Base-by-base conservation (phyloP, 1,140 invertebrate species). In the Calycopis cecrops region DNA sequence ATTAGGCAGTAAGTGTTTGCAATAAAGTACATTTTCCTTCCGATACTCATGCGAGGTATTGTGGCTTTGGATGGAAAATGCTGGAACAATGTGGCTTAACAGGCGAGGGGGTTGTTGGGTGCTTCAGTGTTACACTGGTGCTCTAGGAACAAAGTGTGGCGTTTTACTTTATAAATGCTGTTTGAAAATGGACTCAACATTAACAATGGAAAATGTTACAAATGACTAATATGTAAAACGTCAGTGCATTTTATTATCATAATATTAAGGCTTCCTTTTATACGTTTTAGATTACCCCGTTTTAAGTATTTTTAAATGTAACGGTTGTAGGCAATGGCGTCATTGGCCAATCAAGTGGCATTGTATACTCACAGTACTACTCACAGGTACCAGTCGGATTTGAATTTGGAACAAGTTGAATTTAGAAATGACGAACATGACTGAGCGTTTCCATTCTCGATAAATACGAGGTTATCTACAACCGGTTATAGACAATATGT, bases 1-100 rank as follows among this genome's bases (percentile, higher is more conserved):
- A 66, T 63, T 80, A 77, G 72, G 67, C 44, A 17, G 57, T 79
- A 79, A 75, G 76, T 17, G 61, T 65, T 69, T 64, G 68, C 65
- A 68, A 67, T 69, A 71, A 75, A 78, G 67, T 73, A 72, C 70
- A 75, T 71, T 68, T 53, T 42, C 11, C 14, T 35, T 28, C 33
- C 40, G 14, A 21, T 9, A 21, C 40, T 44, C n/a, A 10, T 42
- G 12, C 17, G 35, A 37, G 6, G 21, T 28, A 28, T 28, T 28
- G 21, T 6, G 14, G 40, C 14, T 44, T 9, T 12, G 9, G 14
- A 10, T 9, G 40, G 7, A 44, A 17, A 16, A 9, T 17, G 40
- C 47, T 17, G 42, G 51, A 49, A 28, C 18, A 3, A 21, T 52
- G 56, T 47, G 21, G 34, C 40, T 55, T 40, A 54, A 53, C 40